Base-by-base conservation (phyloP, 2,888 invertebrate genomes). In the Lissocephala sabroskyi region DNA sequence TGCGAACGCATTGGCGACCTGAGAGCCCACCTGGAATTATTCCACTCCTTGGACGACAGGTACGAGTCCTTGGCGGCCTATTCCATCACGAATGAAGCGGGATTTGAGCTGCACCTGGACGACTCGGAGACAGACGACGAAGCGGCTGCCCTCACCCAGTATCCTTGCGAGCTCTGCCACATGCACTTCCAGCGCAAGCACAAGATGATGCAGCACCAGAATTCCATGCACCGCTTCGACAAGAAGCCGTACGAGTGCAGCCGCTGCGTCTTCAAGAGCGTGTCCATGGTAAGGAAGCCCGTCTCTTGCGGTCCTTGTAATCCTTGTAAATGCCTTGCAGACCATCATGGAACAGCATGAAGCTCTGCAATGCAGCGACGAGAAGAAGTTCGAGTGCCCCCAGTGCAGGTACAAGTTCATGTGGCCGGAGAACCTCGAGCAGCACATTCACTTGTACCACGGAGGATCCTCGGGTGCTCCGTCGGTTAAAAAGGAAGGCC, bases 201-300 rank as follows among this genome's bases (percentile, higher is more conserved):
- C 44, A 79, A 83, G 62, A 74, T 83, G 49, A 59, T 77, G 14
- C 77, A 79, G 33, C 84, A 84, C 56, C 82, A 84, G 48, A 68
- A 79, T 19, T 64, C 75, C 0, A 64, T 77, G 55, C 84, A 84
- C 50, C 66, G 64, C 3, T 76, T 88, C 41, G 87, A 87, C 1
- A 86, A 87, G 52, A 80, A 86, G 16, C 87, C 86, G 0, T 80
- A 85, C 19, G 85, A 87, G 33, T 89, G 89, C 58, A 85, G 85
- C 30, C 78, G 84, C 11, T 89, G 89, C 66, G 79, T 84, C 10
- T 87, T 88, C 82, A 80, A 86, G 33, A 88, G 88, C 60, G 87
- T 87, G 0, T 86, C 86, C 14, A 42, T 6, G 17, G 30, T 29
- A 39, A 39, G 1, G 10, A 26, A 23, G 7, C 23, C 7, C n/a